Evolutionary conservation across 2,888 invertebrate genomes (phyloP).

Genomic region (Tinea trinotella): DNA sequence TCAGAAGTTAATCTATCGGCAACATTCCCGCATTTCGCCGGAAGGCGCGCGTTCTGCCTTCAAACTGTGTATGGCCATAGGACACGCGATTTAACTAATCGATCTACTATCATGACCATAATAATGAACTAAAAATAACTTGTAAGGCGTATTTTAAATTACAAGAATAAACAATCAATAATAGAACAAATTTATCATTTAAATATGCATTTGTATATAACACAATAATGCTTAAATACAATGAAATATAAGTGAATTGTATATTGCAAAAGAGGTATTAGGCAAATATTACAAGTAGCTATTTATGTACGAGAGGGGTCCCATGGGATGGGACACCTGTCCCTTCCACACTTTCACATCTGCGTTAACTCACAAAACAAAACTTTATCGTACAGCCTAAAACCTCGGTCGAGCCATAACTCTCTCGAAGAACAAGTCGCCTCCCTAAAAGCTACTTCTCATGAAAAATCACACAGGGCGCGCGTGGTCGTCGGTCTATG

Average conservation of each 20-base stretch:
- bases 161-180: too few relatives aligned
- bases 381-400: slow-evolving; percentile 23
- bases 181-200: neutral
- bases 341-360: slow-evolving; percentile 20
- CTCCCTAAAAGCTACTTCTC: slow-evolving; percentile 25
- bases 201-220: too few relatives aligned
- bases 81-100: slow-evolving; percentile 31
- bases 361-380: slow-evolving; percentile 22
- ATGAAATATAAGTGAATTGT: neutral
- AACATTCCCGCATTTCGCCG: slow-evolving; percentile 68
- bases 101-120: neutral
- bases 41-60: slow-evolving; percentile 52
- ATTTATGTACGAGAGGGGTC: slow-evolving; percentile 22
- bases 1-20: slow-evolving; percentile 73
- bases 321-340: slow-evolving; percentile 20
- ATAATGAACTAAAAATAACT: neutral
- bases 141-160: neutral
- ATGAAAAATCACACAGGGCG: slow-evolving; percentile 27
- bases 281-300: slow-evolving; percentile 20
- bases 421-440: slow-evolving; percentile 14
- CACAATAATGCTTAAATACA: neutral
- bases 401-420: slow-evolving; percentile 21
- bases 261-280: neutral
- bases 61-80: slow-evolving; percentile 46
- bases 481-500: slow-evolving; percentile 21